phyloP scores from a whole-genome alignment of 2,797 vertebrate species.

The Lycodopsis pacificus region DNA sequence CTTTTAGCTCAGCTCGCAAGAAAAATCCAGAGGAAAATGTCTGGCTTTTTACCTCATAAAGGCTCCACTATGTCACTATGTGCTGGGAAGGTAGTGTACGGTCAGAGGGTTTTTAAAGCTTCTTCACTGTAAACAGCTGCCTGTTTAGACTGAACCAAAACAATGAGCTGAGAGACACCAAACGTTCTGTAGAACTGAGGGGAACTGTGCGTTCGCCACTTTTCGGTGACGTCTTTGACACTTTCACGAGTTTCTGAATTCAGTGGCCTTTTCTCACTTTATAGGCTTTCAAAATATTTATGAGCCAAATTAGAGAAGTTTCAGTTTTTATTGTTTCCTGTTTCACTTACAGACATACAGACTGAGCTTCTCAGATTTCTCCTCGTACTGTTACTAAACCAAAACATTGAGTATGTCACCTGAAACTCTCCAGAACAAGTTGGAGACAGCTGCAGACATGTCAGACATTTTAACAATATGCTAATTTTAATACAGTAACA shows the following conservation, averaged over 20 bases:
- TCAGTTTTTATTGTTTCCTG: conserved; percentile 15
- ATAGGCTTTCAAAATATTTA: not conserved
- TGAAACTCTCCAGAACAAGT: not conserved
- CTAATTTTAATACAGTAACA: conserved; percentile 20
- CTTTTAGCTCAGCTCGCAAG: not conserved
- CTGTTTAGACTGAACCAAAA: not conserved
- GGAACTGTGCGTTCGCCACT: not conserved
- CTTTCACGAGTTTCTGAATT: not conserved
- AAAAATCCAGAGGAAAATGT: not conserved
- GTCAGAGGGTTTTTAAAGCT: not conserved
- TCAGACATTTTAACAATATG: conserved; percentile 44
- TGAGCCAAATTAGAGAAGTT: not conserved
- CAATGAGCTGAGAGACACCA: not conserved
- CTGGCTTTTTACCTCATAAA: not conserved
- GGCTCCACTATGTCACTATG: not conserved
- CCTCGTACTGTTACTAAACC: conserved; percentile 12
- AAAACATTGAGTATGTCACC: conserved; percentile 16
- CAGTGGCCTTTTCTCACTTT: not conserved
- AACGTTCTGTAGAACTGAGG: not conserved
- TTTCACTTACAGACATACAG: conserved; percentile 20
- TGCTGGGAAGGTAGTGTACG: not conserved
- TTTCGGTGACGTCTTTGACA: not conserved
- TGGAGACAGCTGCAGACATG: conserved; percentile 32
- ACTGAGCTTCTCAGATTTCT: conserved; percentile 13
- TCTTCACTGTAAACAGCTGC: not conserved